Conservation (phyloP, 2,888 invertebrate genomes). For the Marronus borbonicus region DNA sequence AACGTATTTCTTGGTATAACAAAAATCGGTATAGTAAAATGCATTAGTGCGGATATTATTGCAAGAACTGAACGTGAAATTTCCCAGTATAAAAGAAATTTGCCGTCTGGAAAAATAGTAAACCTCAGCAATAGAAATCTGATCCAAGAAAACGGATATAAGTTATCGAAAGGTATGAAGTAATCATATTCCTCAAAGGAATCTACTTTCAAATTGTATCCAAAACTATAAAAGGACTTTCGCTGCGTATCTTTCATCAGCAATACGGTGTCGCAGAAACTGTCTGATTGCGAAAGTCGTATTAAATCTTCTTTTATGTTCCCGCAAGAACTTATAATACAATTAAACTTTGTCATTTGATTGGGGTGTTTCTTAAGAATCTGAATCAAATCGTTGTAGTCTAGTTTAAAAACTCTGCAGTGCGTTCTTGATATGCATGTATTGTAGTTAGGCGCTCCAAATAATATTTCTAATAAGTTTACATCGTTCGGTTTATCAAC, state of each 20-base stretch:
- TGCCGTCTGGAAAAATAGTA: constrained; percentile 54
- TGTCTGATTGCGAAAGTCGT: neutral
- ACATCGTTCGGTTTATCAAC: constrained; percentile 23
- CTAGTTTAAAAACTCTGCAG: constrained; percentile 31
- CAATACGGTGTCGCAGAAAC: too few relatives aligned
- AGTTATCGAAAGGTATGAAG: constrained; percentile 55
- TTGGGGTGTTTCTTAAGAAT: constrained; percentile 34
- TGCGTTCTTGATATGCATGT: constrained; percentile 39
- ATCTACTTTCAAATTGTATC: constrained; percentile 45
- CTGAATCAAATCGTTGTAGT: constrained; percentile 27
- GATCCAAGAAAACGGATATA: constrained; percentile 52
- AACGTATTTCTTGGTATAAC: neutral
- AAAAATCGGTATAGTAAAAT: constrained; percentile 31
- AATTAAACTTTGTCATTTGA: constrained; percentile 18
- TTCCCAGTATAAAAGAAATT: constrained; percentile 54
- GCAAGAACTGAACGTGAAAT: constrained; percentile 50
- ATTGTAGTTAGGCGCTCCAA: constrained; percentile 36
- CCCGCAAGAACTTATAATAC: constrained; percentile 14
- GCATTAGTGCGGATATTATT: constrained; percentile 48
- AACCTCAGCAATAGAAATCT: constrained; percentile 52
- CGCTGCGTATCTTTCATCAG: neutral
- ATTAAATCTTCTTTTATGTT: constrained; percentile 35
- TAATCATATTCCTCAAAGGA: constrained; percentile 57
- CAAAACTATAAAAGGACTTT: constrained; percentile 40
- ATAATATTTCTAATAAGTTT: constrained; percentile 45